Conservation (phyloP, 2,797 vertebrate genomes). For the Alauda arvensis region DNA sequence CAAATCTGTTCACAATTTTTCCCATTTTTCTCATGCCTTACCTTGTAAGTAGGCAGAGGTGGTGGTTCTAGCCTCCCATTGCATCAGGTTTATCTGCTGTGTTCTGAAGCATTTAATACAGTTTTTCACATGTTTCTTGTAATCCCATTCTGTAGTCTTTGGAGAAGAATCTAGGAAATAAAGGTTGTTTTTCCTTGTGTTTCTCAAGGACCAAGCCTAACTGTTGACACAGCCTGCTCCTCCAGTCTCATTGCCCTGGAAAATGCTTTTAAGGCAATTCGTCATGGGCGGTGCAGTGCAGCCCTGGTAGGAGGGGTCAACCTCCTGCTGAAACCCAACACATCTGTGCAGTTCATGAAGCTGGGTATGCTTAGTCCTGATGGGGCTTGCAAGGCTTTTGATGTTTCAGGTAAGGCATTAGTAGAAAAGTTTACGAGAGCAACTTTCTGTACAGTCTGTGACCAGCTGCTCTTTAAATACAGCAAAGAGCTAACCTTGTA, state of each 20-base stretch:
- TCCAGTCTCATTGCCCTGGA: constrained; percentile 90
- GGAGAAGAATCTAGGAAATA: neutral
- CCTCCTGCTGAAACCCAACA: constrained; percentile 90
- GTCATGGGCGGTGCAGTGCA: constrained; percentile 78
- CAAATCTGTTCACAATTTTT: neutral
- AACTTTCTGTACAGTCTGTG: neutral
- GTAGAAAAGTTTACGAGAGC: neutral
- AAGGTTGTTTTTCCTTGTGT: neutral
- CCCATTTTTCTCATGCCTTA: neutral
- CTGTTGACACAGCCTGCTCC: constrained; percentile 95
- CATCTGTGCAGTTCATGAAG: constrained; percentile 96
- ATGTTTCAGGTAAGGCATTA: constrained; percentile 79
- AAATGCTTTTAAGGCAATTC: constrained; percentile 87
- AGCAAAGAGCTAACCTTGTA: neutral
- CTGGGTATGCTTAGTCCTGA: constrained; percentile 92
- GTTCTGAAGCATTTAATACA: neutral
- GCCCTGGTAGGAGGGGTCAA: constrained; percentile 92
- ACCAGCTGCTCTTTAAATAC: neutral
- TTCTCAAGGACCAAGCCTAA: constrained; percentile 85
- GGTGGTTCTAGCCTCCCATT: neutral
- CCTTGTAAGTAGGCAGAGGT: neutral
- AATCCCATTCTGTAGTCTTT: neutral
- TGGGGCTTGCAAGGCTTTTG: constrained; percentile 91
- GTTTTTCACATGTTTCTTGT: neutral
- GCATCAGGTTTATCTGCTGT: neutral